A percentile compares a stretch with the other conserved stretches of the same genome.
These are phyloP conservation scores for Ditylenchus dipsaci DNA, from an alignment of 1,140 invertebrate genomes.

Conservation along the genomic window DNA sequence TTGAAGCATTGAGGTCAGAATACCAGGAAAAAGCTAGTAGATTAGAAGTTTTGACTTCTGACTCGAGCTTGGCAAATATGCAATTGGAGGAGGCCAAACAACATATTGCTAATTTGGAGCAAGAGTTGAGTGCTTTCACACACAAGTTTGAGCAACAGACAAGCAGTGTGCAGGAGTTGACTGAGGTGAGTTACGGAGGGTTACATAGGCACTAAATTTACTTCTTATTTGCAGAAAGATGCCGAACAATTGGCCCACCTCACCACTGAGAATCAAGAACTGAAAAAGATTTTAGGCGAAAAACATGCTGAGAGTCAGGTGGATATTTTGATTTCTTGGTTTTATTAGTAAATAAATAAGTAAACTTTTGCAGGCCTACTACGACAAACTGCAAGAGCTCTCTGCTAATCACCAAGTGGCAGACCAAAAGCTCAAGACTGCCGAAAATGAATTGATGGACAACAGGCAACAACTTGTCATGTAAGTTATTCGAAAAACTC, in stretches of 20 bases:
- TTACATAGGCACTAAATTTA: no score
- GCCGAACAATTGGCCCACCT: neutral
- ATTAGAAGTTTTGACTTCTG: neutral
- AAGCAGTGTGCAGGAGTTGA: no score
- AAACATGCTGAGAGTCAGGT: slow-evolving; percentile 20
- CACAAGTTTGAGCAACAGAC: neutral
- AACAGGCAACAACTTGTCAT: slow-evolving; percentile 4
- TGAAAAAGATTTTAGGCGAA: slow-evolving; percentile 7
- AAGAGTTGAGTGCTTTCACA: neutral
- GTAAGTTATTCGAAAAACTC: slow-evolving; percentile 1
- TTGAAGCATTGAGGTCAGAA: neutral
- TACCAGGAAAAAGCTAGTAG: neutral
- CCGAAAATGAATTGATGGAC: slow-evolving; percentile 3
- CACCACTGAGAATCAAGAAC: neutral
- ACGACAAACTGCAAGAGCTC: slow-evolving; percentile 17
- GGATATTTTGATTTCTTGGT: neutral
- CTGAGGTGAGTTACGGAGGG: no score
- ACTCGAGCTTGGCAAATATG: neutral
- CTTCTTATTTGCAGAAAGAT: neutral
- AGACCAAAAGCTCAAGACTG: slow-evolving; percentile 1
- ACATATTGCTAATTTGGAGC: neutral
- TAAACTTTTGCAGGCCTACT: slow-evolving; percentile 2
- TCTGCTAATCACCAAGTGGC: neutral
- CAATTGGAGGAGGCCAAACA: neutral
- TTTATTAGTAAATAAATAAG: no score